Conservation (phyloP, 35 echinoderm and acorn worm genomes). For the Diadema setosum region DNA sequence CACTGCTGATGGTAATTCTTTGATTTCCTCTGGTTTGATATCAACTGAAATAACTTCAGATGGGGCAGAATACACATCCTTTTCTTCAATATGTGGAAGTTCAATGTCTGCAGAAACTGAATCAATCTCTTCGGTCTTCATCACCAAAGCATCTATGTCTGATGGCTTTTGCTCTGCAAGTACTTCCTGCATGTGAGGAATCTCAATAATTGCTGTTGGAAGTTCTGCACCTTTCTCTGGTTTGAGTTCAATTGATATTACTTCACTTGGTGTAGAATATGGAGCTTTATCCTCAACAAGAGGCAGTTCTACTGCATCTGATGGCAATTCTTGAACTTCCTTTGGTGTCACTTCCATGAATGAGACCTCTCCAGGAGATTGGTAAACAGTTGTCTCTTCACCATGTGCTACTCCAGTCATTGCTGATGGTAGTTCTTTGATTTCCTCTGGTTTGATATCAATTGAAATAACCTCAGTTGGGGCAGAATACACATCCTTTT, state of each 20-base stretch:
- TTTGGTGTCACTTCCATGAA: background rate
- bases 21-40: background rate
- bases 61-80: background rate
- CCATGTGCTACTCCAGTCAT: background rate
- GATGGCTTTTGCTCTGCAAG: background rate
- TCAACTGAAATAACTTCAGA: background rate
- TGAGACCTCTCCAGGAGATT: slow-evolving; percentile 5
- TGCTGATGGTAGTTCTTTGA: background rate
- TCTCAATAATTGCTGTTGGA: slow-evolving; percentile 6
- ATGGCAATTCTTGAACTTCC: slow-evolving; percentile 27
- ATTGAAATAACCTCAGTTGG: slow-evolving; percentile 6
- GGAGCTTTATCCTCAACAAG: slow-evolving; percentile 2
- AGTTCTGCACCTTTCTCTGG: slow-evolving; percentile 51
- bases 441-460: background rate
- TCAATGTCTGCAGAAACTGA: slow-evolving; percentile 10
- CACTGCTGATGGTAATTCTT: background rate
- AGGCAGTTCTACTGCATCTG: background rate
- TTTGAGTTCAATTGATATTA: slow-evolving; percentile 5
- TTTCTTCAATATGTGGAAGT: background rate
- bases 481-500: background rate
- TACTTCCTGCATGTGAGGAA: slow-evolving; percentile 30
- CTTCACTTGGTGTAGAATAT: slow-evolving; percentile 16
- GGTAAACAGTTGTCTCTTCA: background rate
- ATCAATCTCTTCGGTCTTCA: slow-evolving; percentile 28
- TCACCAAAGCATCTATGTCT: slow-evolving; percentile 18